Percentiles rank a stretch among this genome's conserved stretches.
phyloP scores from a whole-genome alignment of 2,113 vertebrate species.

The Nettapus auritus region DNA sequence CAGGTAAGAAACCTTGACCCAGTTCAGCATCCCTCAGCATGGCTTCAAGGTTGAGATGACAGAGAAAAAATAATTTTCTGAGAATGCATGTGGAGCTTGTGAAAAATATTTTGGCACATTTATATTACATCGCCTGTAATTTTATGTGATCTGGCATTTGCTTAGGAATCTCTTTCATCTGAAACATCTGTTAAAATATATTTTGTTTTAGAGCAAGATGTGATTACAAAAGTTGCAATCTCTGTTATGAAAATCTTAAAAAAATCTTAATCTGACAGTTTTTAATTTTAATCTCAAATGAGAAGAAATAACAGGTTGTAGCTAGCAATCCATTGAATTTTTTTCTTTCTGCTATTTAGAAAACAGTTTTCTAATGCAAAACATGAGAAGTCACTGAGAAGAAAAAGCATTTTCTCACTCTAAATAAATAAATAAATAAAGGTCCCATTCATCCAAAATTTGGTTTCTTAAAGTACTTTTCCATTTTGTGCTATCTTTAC shows the following conservation, averaged over 20 bases:
- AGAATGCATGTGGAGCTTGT: not conserved
- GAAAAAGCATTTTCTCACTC: not conserved
- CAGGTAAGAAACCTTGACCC: not conserved
- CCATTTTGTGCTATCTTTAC: not conserved
- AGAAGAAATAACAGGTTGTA: not conserved
- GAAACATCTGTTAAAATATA: constrained; percentile 39
- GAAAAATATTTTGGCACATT: not conserved
- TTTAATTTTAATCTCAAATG: constrained; percentile 32
- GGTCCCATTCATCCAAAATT: not conserved
- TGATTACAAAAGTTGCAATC: constrained; percentile 28
- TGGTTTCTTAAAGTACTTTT: not conserved
- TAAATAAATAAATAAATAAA: not conserved
- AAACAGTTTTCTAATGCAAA: not conserved
- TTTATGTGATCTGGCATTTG: constrained; percentile 23
- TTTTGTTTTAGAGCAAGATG: not conserved
- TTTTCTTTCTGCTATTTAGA: not conserved
- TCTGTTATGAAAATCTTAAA: constrained; percentile 18
- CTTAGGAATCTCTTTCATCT: not conserved
- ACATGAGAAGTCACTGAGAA: not conserved
- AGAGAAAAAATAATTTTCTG: not conserved
- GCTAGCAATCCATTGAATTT: not conserved
- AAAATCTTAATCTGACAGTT: constrained; percentile 4
- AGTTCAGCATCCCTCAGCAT: not conserved
- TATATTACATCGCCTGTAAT: not conserved
- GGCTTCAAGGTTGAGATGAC: not conserved